Evolutionary conservation across 2,888 invertebrate genomes (phyloP).

Genomic region (Heliconius erato): DNA sequence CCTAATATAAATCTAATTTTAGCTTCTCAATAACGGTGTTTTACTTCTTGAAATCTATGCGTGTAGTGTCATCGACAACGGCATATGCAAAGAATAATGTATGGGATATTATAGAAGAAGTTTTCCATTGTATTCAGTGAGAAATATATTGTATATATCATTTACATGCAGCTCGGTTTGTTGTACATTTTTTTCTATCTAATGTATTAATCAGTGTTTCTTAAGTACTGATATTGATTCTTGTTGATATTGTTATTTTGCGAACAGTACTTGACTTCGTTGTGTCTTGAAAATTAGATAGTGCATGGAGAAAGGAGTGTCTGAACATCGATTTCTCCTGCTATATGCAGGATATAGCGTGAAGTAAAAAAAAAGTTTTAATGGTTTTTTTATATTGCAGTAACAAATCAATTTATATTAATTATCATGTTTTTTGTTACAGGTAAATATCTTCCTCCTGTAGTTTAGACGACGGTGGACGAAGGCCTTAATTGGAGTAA

Average conservation of each 20-base stretch:
- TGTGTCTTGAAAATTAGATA: too few relatives aligned
- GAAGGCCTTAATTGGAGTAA: neutral
- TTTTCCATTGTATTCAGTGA: constrained; percentile 2
- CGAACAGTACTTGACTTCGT: too few relatives aligned
- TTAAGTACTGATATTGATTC: too few relatives aligned
- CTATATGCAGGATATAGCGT: neutral
- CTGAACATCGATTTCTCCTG: neutral
- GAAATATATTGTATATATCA: neutral
- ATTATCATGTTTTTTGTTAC: constrained; percentile 1
- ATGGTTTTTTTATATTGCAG: neutral
- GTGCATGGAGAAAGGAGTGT: neutral
- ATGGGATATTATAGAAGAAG: constrained; percentile 2
- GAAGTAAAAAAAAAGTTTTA: neutral
- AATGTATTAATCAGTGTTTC: neutral
- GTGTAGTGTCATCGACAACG: constrained; percentile 12
- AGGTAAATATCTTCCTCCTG: neutral
- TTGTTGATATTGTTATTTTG: too few relatives aligned
- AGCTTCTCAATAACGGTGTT: neutral
- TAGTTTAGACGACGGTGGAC: neutral
- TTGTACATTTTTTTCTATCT: neutral
- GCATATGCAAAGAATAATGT: constrained; percentile 19
- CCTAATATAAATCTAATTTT: neutral
- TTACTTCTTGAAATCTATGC: neutral
- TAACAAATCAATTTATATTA: neutral
- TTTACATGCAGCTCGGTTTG: constrained; percentile 2